phyloP scores from a whole-genome alignment of 2,797 vertebrate species.

The Limnodromus scolopaceus region DNA sequence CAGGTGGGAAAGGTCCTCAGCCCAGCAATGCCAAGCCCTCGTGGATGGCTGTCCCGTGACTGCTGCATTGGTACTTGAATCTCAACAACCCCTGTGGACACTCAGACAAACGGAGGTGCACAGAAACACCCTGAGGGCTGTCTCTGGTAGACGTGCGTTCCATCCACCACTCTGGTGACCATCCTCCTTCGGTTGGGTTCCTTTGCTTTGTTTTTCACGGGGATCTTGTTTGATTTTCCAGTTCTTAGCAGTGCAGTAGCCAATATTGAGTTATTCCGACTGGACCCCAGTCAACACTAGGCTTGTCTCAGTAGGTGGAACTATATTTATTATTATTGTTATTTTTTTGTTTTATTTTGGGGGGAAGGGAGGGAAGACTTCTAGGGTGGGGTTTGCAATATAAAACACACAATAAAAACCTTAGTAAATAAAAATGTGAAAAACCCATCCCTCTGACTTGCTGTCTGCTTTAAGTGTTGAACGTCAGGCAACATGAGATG shows the following conservation, averaged over 20 bases:
- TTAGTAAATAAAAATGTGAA: slow-evolving; percentile 67
- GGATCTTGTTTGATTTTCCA: slow-evolving; percentile 11
- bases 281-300: slow-evolving; percentile 58
- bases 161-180: not conserved
- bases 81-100: not conserved
- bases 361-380: slow-evolving; percentile 51
- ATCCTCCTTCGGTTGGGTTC: not conserved
- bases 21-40: slow-evolving; percentile 13
- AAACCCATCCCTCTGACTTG: slow-evolving; percentile 13
- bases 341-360: not conserved
- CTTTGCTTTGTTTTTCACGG: slow-evolving; percentile 28
- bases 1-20: not conserved
- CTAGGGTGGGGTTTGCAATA: slow-evolving; percentile 68
- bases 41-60: not conserved
- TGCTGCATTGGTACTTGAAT: not conserved
- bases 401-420: slow-evolving; percentile 73
- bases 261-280: slow-evolving; percentile 42
- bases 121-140: not conserved
- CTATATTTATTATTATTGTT: slow-evolving; percentile 46
- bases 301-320: slow-evolving; percentile 69
- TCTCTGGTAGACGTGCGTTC: not conserved
- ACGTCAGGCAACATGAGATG: not conserved
- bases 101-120: not conserved
- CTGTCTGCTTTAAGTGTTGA: slow-evolving; percentile 2
- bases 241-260: slow-evolving; percentile 57